Percentiles rank a stretch among this genome's conserved stretches.
phyloP scores from a whole-genome alignment of 2,797 vertebrate genomes.

The Pyrrhura leucotis region DNA sequence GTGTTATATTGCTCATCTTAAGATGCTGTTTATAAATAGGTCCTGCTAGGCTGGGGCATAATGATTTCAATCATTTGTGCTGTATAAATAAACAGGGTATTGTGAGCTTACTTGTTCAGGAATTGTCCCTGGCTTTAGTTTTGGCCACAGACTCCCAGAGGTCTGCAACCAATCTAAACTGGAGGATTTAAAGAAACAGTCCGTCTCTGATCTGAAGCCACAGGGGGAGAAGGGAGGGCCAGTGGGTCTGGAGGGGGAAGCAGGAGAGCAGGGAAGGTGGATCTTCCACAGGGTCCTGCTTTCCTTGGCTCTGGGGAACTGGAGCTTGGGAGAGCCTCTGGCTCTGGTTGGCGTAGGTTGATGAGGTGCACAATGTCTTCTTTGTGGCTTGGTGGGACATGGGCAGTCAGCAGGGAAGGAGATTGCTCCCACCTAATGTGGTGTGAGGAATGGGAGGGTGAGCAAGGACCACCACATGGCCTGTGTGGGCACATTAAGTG shows the following conservation, averaged over 20 bases:
- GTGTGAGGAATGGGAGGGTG: fast-evolving
- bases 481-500: neutral
- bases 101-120: constrained; percentile 71
- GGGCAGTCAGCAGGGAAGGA: neutral
- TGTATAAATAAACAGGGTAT: constrained; percentile 72
- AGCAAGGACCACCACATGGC: neutral
- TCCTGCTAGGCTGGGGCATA: constrained; percentile 63
- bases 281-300: neutral
- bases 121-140: constrained; percentile 74
- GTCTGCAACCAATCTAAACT: constrained; percentile 56
- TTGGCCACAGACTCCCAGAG: constrained; percentile 58
- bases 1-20: constrained; percentile 64
- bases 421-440: neutral
- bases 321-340: neutral
- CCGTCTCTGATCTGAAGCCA: neutral
- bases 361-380: neutral
- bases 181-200: constrained; percentile 38
- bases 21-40: constrained; percentile 72
- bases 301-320: neutral
- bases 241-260: neutral
- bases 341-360: fast-evolving
- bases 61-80: constrained; percentile 65
- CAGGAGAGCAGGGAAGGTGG: fast-evolving
- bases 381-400: fast-evolving
- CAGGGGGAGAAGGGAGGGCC: neutral